phyloP scores from a whole-genome alignment of 2,888 invertebrate genomes.

The Abrostola triplasia region DNA sequence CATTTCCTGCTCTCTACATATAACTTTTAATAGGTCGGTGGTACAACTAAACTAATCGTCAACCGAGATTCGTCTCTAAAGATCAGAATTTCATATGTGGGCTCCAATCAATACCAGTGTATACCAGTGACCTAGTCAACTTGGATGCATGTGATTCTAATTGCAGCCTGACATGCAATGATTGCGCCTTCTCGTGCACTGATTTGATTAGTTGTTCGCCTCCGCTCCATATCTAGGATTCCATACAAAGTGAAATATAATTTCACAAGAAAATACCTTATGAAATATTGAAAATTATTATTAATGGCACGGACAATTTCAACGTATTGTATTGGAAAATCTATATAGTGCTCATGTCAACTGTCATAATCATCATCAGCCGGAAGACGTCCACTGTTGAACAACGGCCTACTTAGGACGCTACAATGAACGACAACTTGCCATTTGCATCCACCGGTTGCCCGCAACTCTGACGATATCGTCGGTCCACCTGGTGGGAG shows the following conservation, averaged over 20 bases:
- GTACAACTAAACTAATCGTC: constrained; percentile 49
- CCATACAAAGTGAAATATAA: constrained; percentile 40
- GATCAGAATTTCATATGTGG: constrained; percentile 29
- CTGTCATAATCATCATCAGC: too few relatives aligned
- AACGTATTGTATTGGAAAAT: too few relatives aligned
- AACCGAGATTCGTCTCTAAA: constrained; percentile 33
- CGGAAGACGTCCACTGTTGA: too few relatives aligned
- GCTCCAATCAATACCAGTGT: constrained; percentile 43
- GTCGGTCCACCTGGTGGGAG: too few relatives aligned
- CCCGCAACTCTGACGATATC: too few relatives aligned
- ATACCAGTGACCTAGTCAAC: constrained; percentile 45
- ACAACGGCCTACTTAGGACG: too few relatives aligned
- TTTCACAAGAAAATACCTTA: background rate
- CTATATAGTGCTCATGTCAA: too few relatives aligned
- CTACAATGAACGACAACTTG: too few relatives aligned
- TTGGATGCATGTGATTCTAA: constrained; percentile 58
- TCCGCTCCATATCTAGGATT: constrained; percentile 53
- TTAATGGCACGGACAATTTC: too few relatives aligned
- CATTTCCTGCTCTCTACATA: constrained; percentile 52
- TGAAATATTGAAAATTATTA: too few relatives aligned
- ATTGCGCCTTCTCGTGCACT: constrained; percentile 73
- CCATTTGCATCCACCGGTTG: too few relatives aligned
- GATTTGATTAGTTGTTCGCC: constrained; percentile 69
- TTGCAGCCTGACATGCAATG: constrained; percentile 67
- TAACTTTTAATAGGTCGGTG: constrained; percentile 35